These are phyloP conservation scores for Nematostella vectensis DNA, from an alignment of 92 coral and sea anemone species.

Conservation along the genomic window DNA sequence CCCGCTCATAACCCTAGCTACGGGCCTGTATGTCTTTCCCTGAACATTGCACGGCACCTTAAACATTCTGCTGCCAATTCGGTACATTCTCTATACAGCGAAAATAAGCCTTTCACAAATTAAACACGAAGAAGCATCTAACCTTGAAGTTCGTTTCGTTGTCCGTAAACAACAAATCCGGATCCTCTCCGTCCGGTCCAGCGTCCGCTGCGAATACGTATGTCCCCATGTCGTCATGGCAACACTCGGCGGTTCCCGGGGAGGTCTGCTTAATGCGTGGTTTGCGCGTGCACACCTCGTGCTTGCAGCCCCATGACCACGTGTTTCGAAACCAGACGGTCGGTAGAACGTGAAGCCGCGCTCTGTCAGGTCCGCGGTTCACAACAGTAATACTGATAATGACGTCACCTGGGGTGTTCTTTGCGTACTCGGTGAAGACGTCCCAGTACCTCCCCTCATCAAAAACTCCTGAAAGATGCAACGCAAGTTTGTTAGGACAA, in stretches of 20 bases:
- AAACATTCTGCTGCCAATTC: no score
- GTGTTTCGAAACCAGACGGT: conserved; percentile 94
- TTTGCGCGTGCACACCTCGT: conserved; percentile 81
- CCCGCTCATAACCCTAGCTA: no score
- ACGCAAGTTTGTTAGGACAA: no score
- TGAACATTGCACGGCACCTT: no score
- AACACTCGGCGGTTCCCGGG: conserved; percentile 66
- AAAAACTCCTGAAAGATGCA: conserved; percentile 51
- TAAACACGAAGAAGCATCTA: no score
- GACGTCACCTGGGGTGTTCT: conserved; percentile 84
- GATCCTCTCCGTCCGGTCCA: conserved; percentile 53
- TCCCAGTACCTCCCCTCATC: conserved; percentile 89
- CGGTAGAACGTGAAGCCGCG: conserved; percentile 82
- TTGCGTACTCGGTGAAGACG: conserved; percentile 81
- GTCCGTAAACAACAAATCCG: conserved; percentile 85
- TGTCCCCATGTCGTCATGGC: conserved; percentile 76
- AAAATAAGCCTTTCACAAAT: no score
- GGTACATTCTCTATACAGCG: no score
- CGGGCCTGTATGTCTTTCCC: no score
- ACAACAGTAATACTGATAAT: conserved; percentile 74
- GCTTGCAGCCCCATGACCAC: conserved; percentile 95
- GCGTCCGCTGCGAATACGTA: conserved; percentile 72
- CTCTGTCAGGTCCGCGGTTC: conserved; percentile 90
- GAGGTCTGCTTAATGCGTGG: conserved; percentile 65
- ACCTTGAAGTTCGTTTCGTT: conserved; percentile 90